Evolutionary conservation across 2,888 invertebrate genomes (phyloP).

Genomic region (Tricholauxania praeusta): DNA sequence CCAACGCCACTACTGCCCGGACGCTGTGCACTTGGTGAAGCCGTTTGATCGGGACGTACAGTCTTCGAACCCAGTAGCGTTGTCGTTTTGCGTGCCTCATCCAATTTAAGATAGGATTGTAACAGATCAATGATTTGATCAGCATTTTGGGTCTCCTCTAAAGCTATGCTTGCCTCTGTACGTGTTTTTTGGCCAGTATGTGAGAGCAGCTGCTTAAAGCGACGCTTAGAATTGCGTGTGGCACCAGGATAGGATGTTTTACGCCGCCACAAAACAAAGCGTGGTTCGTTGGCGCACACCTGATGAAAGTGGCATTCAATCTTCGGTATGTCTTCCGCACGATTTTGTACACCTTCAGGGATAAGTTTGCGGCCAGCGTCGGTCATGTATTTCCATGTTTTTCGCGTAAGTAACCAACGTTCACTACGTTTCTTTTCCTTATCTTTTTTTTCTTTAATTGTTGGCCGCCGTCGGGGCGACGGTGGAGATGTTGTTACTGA

Average conservation of each 20-base stretch:
- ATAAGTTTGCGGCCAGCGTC: slow-evolving; percentile 88
- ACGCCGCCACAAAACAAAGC: slow-evolving; percentile 81
- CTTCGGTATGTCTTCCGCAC: slow-evolving; percentile 81
- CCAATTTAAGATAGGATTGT: slow-evolving; percentile 56
- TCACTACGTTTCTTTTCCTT: slow-evolving; percentile 69
- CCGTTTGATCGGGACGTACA: slow-evolving; percentile 61
- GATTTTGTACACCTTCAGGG: slow-evolving; percentile 82
- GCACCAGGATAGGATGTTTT: slow-evolving; percentile 81
- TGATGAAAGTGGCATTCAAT: slow-evolving; percentile 88
- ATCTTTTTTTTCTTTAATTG: slow-evolving; percentile 42
- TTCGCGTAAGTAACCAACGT: slow-evolving; percentile 88
- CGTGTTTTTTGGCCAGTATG: slow-evolving; percentile 45
- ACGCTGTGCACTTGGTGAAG: slow-evolving; percentile 60
- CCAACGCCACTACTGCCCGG: slow-evolving; percentile 43
- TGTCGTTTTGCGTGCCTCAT: slow-evolving; percentile 59
- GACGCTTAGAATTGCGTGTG: slow-evolving; percentile 51
- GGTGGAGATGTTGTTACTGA: slow-evolving; percentile 11
- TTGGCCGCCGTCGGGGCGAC: slow-evolving; percentile 26
- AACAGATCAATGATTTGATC: slow-evolving; percentile 59
- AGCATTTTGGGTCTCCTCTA: slow-evolving; percentile 49
- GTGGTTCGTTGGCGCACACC: slow-evolving; percentile 81
- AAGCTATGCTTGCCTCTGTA: slow-evolving; percentile 41
- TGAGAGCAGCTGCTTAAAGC: slow-evolving; percentile 52
- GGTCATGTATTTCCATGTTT: slow-evolving; percentile 94
- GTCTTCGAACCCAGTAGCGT: slow-evolving; percentile 60